A percentile compares a stretch with the other conserved stretches of the same genome.
These are phyloP conservation scores for Nematolebias whitei DNA, from an alignment of 2,113 vertebrate species.

Conservation along the genomic window DNA sequence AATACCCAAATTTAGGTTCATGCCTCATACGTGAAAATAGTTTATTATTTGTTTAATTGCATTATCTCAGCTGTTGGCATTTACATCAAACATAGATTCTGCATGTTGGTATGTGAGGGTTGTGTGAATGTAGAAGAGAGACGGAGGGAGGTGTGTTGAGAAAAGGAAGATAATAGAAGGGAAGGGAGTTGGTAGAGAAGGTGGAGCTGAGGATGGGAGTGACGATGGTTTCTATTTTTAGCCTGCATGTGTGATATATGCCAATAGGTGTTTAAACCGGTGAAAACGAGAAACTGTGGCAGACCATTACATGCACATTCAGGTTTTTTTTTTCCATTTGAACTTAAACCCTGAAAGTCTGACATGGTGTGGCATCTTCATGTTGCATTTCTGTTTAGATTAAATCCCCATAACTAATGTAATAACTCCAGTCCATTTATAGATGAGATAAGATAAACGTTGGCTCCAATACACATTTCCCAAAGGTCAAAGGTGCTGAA, in stretches of 20 bases:
- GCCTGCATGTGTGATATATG: conserved; percentile 70
- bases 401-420: conserved; percentile 10
- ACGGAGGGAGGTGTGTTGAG: conserved; percentile 57
- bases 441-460: conserved; percentile 41
- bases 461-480: conserved; percentile 32
- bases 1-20: conserved; percentile 17
- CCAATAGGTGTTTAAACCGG: conserved; percentile 64
- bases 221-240: conserved; percentile 75
- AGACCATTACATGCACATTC: conserved; percentile 4
- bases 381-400: conserved; percentile 17
- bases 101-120: conserved; percentile 4
- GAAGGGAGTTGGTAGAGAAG: conserved; percentile 36
- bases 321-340: conserved; percentile 17
- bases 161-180: conserved; percentile 49
- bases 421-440: conserved; percentile 37
- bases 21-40: conserved; percentile 3
- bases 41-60: conserved; percentile 4
- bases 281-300: conserved; percentile 29
- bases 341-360: conserved; percentile 1
- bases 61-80: neutral
- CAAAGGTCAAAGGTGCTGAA: conserved; percentile 33
- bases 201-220: conserved; percentile 62
- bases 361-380: conserved; percentile 10
- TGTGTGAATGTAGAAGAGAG: conserved; percentile 40
- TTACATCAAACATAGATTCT: neutral